Evolutionary conservation across 1,140 invertebrate genomes (phyloP).

Genomic region (Steinernema khuongi): DNA sequence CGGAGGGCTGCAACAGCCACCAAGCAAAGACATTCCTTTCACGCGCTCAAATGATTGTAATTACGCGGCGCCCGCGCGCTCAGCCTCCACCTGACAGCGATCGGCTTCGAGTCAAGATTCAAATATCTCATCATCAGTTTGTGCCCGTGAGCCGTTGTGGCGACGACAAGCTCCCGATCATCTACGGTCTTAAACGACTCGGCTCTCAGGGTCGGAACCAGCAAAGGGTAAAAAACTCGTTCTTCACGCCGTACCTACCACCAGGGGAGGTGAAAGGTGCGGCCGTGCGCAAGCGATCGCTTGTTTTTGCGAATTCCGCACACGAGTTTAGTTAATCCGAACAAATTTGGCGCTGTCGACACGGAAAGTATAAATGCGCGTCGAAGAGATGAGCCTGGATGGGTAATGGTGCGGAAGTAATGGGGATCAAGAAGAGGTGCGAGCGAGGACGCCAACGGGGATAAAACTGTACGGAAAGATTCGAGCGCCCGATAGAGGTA

Average conservation of each 20-base stretch:
- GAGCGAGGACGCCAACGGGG: not conserved
- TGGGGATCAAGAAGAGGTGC: not conserved
- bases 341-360: slow-evolving; percentile 12
- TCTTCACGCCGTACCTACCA: not conserved
- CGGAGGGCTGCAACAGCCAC: not conserved
- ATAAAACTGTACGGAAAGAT: not conserved
- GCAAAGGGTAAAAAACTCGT: slow-evolving; percentile 11
- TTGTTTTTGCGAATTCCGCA: not conserved
- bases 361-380: slow-evolving; percentile 1
- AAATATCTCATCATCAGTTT: not conserved
- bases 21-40: slow-evolving; percentile 12
- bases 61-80: not conserved
- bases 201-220: not conserved
- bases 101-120: not conserved
- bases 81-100: not conserved
- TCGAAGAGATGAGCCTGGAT: not conserved
- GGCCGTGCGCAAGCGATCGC: not conserved
- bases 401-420: slow-evolving; percentile 5
- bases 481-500: not conserved
- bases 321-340: not conserved
- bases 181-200: too few relatives aligned
- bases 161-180: not conserved
- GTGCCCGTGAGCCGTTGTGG: too few relatives aligned
- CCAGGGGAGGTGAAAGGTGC: not conserved
- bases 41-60: slow-evolving; percentile 16